Evolutionary conservation across 2,888 invertebrate species (phyloP), one percentile per base, ranked within the genome.

Genomic region (Eumacrocentrus americanus): DNA sequence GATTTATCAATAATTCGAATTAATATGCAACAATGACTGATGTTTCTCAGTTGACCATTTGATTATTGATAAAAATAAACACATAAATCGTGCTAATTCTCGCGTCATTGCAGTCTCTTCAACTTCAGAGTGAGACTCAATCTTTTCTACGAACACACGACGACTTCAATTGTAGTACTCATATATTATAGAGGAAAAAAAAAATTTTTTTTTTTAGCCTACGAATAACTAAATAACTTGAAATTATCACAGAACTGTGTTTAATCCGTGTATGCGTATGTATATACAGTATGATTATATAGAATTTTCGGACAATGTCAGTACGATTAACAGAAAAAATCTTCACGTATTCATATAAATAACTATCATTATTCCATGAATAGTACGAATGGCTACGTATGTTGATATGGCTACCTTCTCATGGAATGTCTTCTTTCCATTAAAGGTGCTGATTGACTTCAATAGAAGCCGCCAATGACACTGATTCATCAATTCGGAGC

Each of bases 341-440:
- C 16, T 42, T 20, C 46, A 46, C 46, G 12, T 22, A 23, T 55
- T 35, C 25, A 40, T 54, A 61, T 60, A 51, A 51, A 58, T 64
- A 60, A 62, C 46, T 47, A 50, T 57, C 55, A 54, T 55, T 62
- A 61, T 61, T 61, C 55, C 65, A 64, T 66, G 66, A 66, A 61
- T 64, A 64, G 61, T 63, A 63, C 61, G 55, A 62, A 63, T 58
- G 62, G 62, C 42, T 29, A 34, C 60, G 52, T 58, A 58, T 54
- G 47, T 53, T 60, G 60, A 60, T 60, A 60, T 60, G 60, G 60
- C 60, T 60, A 55, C 60, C 52, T 60, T 53, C 34, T 37, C 54
- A 55, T 55, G 44, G 42, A 56, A 60, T 58, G 38, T 42, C 38
- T 14, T 18, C 29, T 38, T 18, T 44, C 34, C 42, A 25, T 6